Evolutionary conservation across 2,888 invertebrate genomes (phyloP), one percentile per base, ranked within the genome.

Genomic region (Ypsolopha scabrella): DNA sequence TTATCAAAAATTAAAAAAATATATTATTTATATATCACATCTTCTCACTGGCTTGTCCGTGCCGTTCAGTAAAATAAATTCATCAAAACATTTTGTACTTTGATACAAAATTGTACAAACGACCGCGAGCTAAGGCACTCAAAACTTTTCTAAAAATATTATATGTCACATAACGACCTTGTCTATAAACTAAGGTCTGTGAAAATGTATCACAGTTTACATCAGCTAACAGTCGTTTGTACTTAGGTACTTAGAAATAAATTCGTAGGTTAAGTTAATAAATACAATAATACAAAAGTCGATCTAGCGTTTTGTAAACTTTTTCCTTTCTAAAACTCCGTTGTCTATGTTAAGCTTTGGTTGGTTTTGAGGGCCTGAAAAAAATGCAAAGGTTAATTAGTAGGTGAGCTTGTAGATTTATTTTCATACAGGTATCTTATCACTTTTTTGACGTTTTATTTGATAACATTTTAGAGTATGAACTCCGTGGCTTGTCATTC

Each of bases 281-380:
- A 11, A 11, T 39, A 39, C 39, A 39, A 39, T 11, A 11, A 6
- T 39, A 38, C n/a, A 8, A 8, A 10, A 38, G 8, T 38, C 38
- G 6, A 39, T 6, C 39, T 39, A 9, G 10, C 11, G 10, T 9
- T 39, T 11, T 11, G 6, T 46, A 46, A 14, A 14, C 24, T 24
- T 24, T 2, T 24, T 24, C 24, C 2, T 24, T 2, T 24, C 24
- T 24, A 3, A 24, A 24, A 24, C 24, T 24, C 24, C 35, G 38
- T 41, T 33, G 6, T 6, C 41, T 24, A 34, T 6, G 7, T 41
- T 33, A 35, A 11, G 39, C 49, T n/a, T 49, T 49, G 24, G 49
- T 49, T 11, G 49, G 49, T 11, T 49, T 41, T 33, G 49, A 39
- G n/a, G 49, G 39, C 41, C 49, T 49, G 35, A 11, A 49, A 49